Conservation (phyloP, 2,113 vertebrate genomes). For the Neodontobutis hainanensis region DNA sequence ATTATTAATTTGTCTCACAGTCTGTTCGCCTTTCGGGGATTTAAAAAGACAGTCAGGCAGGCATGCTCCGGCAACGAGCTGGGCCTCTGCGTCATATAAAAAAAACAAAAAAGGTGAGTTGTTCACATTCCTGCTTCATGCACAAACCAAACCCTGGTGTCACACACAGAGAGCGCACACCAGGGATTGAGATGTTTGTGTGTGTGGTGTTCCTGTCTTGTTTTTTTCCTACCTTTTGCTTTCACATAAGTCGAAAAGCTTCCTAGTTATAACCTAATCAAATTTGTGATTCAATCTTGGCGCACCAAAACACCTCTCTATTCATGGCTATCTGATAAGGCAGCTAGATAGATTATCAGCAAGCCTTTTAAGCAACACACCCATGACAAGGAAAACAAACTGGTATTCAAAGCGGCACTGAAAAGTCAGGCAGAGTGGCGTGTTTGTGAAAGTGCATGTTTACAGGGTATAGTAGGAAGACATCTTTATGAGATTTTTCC, state of each 20-base stretch:
- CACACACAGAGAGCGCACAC: constrained; percentile 42
- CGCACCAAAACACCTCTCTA: not conserved
- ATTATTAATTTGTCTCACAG: constrained; percentile 31
- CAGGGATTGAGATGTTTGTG: constrained; percentile 40
- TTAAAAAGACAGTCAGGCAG: constrained; percentile 55
- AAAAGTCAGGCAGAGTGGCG: not conserved
- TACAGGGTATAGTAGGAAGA: constrained; percentile 9
- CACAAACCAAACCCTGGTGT: constrained; percentile 76
- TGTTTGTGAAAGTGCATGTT: constrained; percentile 12
- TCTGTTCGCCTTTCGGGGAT: constrained; percentile 30
- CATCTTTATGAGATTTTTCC: constrained; percentile 52
- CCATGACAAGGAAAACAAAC: constrained; percentile 35
- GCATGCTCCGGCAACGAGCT: constrained; percentile 70
- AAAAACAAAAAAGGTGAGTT: constrained; percentile 72
- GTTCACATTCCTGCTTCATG: constrained; percentile 80
- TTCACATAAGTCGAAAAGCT: constrained; percentile 17
- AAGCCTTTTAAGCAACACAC: constrained; percentile 19
- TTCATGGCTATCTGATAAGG: not conserved
- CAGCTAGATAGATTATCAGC: constrained; percentile 8
- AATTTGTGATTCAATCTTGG: not conserved
- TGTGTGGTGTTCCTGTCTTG: constrained; percentile 50
- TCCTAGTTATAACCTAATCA: constrained; percentile 1
- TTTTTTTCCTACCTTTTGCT: constrained; percentile 18
- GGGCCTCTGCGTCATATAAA: constrained; percentile 61
- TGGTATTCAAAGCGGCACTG: constrained; percentile 14